Conservation (phyloP, 2,888 invertebrate genomes). For the Cerastis rubricosa region DNA sequence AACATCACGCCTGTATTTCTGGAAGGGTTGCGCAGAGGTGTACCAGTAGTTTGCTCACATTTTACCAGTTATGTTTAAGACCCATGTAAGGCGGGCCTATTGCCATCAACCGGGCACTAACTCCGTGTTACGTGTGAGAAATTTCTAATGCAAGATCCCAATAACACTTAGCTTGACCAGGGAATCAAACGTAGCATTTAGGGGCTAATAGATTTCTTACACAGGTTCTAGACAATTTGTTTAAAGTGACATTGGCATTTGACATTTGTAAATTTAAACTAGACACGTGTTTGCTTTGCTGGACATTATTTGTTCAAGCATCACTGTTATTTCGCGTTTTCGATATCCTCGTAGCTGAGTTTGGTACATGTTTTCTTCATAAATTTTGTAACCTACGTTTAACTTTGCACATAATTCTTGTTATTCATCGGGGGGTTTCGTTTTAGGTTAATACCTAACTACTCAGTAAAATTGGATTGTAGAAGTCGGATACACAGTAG, state of each 20-base stretch:
- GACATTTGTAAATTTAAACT: not conserved
- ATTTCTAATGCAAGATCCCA: not conserved
- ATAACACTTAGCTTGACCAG: not conserved
- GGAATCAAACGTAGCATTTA: not conserved
- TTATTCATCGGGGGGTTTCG: not conserved
- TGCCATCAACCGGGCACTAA: not conserved
- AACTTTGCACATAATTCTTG: not conserved
- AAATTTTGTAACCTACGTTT: constrained; percentile 2
- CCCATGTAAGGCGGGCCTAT: not conserved
- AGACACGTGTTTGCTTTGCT: constrained; percentile 12
- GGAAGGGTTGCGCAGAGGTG: not conserved
- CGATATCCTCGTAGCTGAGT: not conserved
- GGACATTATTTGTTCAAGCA: constrained; percentile 11
- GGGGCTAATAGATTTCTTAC: not conserved
- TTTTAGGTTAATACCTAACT: not conserved
- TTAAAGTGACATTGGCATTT: constrained; percentile 30
- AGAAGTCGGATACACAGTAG: not conserved
- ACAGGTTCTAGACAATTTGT: not conserved
- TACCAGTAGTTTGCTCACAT: not conserved
- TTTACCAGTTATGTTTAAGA: not conserved
- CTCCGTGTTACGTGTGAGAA: not conserved
- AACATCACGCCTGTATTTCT: not conserved
- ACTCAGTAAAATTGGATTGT: not conserved
- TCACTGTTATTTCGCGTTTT: constrained; percentile 15
- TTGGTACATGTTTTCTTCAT: constrained; percentile 11